These are phyloP conservation scores for Dynastes maya DNA, from an alignment of 2,888 invertebrate genomes.

Conservation along the genomic window DNA sequence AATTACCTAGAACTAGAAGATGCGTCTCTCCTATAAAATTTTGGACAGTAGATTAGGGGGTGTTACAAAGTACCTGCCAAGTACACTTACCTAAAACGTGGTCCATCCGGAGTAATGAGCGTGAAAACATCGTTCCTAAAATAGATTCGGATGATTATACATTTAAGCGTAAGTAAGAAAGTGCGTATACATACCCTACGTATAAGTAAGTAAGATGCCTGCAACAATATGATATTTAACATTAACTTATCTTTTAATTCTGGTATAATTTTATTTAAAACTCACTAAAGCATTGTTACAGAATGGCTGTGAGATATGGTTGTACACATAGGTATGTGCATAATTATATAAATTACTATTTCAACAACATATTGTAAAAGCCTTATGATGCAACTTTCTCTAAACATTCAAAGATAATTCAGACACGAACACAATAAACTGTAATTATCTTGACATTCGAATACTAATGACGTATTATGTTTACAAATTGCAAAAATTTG, in stretches of 20 bases:
- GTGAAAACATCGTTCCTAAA: conserved; percentile 8
- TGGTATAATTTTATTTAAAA: too few relatives aligned
- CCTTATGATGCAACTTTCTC: background rate
- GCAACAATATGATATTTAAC: background rate
- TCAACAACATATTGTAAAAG: too few relatives aligned
- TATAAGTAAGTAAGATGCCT: background rate
- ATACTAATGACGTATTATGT: too few relatives aligned
- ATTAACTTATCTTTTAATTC: background rate
- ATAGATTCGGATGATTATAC: background rate
- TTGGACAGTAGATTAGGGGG: background rate
- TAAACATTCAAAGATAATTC: background rate
- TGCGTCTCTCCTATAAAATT: background rate
- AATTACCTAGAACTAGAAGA: conserved; percentile 9
- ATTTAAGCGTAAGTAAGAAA: background rate
- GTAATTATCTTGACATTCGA: too few relatives aligned
- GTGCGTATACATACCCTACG: conserved; percentile 18
- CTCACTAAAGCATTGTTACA: too few relatives aligned
- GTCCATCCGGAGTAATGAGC: background rate
- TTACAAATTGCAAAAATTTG: too few relatives aligned
- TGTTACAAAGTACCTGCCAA: background rate
- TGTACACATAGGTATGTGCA: too few relatives aligned
- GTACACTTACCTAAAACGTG: background rate
- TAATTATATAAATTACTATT: too few relatives aligned
- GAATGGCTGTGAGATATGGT: too few relatives aligned
- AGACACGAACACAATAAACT: background rate